These are phyloP conservation scores for Hephaestus fuliginosus DNA, from an alignment of 2,797 vertebrate species.

Conservation along the genomic window DNA sequence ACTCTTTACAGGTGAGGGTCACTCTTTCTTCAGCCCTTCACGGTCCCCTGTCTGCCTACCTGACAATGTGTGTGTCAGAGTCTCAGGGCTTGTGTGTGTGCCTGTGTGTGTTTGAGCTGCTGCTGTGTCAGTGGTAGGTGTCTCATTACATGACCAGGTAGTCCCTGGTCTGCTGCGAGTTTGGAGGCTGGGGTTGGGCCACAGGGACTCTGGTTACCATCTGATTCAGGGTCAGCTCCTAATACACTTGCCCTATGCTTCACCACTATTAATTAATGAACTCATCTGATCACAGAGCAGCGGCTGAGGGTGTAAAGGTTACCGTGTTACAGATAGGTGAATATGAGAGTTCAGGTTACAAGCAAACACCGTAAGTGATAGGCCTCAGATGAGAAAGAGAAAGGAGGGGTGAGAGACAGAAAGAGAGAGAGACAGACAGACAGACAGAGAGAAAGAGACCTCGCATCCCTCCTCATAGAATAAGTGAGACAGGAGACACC, in stretches of 20 bases:
- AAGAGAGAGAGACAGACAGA: slow-evolving; percentile 2
- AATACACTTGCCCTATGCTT: slow-evolving; percentile 49
- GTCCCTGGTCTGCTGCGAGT: slow-evolving; percentile 70
- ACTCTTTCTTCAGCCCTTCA: slow-evolving; percentile 30
- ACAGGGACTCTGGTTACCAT: slow-evolving; percentile 75
- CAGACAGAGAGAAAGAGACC: slow-evolving; percentile 15
- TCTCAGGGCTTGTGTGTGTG: slow-evolving; percentile 32
- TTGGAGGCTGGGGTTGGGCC: slow-evolving; percentile 58
- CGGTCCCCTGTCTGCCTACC: slow-evolving; percentile 20
- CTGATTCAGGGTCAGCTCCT: slow-evolving; percentile 77
- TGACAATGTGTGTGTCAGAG: slow-evolving; percentile 32
- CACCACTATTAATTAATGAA: slow-evolving; percentile 60
- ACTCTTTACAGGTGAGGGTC: neutral
- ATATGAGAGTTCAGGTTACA: slow-evolving; percentile 75
- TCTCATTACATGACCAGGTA: slow-evolving; percentile 81
- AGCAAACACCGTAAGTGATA: slow-evolving; percentile 74
- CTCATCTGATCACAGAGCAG: slow-evolving; percentile 74
- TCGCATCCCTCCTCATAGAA: slow-evolving; percentile 39
- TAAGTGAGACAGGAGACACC: slow-evolving; percentile 56
- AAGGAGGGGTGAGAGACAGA: slow-evolving; percentile 44
- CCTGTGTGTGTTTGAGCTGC: slow-evolving; percentile 10
- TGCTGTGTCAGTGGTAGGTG: slow-evolving; percentile 65
- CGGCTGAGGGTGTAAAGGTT: slow-evolving; percentile 55
- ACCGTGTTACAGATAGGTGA: slow-evolving; percentile 69
- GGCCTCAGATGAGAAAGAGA: slow-evolving; percentile 73